Percentiles rank a stretch among this genome's conserved stretches.
These are phyloP conservation scores for Amblyjoppa fuscipennis DNA, from an alignment of 2,888 invertebrate genomes.

Conservation along the genomic window DNA sequence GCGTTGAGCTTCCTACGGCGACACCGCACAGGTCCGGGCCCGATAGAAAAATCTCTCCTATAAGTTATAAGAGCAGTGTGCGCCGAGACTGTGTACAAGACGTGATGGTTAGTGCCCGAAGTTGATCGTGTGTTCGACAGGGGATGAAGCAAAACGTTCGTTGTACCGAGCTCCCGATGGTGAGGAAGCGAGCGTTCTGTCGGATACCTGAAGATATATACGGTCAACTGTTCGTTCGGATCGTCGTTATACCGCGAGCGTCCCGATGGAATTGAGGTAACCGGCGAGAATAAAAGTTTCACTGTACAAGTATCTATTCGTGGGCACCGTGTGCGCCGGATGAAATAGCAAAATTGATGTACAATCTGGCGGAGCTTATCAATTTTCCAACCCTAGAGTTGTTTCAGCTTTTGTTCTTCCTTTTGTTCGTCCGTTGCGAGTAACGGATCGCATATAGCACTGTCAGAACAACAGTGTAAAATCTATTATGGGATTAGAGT, in stretches of 20 bases:
- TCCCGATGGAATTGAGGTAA: background rate
- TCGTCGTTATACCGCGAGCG: constrained; percentile 31
- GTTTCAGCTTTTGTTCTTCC: background rate
- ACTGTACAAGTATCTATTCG: constrained; percentile 4
- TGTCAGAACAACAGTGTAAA: background rate
- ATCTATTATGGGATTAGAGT: background rate
- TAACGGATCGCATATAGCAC: background rate
- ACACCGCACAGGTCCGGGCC: background rate
- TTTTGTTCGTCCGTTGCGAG: background rate
- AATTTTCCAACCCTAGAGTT: background rate
- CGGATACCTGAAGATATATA: constrained; percentile 20
- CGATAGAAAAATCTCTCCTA: constrained; percentile 22
- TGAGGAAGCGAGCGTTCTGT: constrained; percentile 14
- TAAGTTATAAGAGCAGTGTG: constrained; percentile 31
- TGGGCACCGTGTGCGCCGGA: background rate
- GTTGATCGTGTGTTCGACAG: constrained; percentile 27
- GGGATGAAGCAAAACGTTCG: constrained; percentile 26
- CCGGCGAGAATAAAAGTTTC: constrained; percentile 34
- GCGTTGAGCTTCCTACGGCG: constrained; percentile 18
- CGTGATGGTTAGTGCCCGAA: constrained; percentile 29
- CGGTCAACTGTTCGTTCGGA: constrained; percentile 15
- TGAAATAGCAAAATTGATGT: constrained; percentile 29
- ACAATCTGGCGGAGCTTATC: constrained; percentile 39
- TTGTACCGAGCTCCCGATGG: constrained; percentile 1
- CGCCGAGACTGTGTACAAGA: constrained; percentile 14